Base-by-base conservation (phyloP, 1,140 invertebrate species). In the Elymnias hypermnestra region DNA sequence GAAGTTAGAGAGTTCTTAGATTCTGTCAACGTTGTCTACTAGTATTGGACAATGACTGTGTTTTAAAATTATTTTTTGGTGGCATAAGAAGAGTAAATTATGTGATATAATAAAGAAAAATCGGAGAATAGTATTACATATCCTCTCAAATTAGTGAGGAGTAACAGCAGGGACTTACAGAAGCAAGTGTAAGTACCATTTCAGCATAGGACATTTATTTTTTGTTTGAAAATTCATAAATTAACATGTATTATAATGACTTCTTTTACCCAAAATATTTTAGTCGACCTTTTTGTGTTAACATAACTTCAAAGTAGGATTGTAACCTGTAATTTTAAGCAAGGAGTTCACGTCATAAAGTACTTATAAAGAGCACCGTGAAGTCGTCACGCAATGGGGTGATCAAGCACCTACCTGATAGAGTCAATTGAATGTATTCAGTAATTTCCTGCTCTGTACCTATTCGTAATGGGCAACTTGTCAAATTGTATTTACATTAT, bases 401-500 rank as follows among this genome's bases (percentile, higher is more conserved):
- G 26, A 29, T 29, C 26, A 29, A 29, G 26, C 8, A 10, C 10
- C 4, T 9, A 29, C 9, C 26, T 12, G 26, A 29, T 29, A 29
- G 10, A 29, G 26, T 29, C 26, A 29, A 29, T 29, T 29, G 26
- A 29, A 29, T 29, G 10, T 29, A 13, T 29, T 29, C 26, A 29
- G 26, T 29, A 29, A 29, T 29, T 29, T 29, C 26, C 26, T 29
- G 26, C 26, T 29, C 26, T 29, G 13, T 12, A 13, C 26, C 26
- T n/a, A n/a, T n/a, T n/a, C n/a, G n/a, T 29, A 29, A 29, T 29
- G 13, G 26, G 4, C 26, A 29, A 29, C 26, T 29, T 29, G 26
- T 29, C 23, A 29, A 29, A 29, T 29, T 29, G 10, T 6, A 12
- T 29, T 29, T 29, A 29, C 26, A 29, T 3, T 12, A 29, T 10